Base-by-base conservation (phyloP, 2,797 vertebrate species). In the Sebastes glaucus region DNA sequence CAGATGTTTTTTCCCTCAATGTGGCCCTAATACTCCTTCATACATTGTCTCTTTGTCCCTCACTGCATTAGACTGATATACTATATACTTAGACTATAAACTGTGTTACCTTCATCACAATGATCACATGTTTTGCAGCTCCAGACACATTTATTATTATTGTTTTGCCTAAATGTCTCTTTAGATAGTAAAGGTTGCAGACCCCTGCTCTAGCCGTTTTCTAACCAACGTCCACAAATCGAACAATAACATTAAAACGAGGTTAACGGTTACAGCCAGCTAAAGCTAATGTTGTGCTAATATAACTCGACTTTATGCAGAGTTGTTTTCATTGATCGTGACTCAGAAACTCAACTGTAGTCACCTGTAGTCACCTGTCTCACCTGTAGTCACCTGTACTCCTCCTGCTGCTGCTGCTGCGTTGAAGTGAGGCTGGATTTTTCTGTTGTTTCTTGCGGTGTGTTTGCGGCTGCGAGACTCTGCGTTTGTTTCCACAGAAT, bases 381-480 rank as follows among this genome's bases (percentile, higher is more conserved):
- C 49, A 81, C 83, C 78, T 81, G 70, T 11, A 35, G 33, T 14
- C 35, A 38, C 11, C 35, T 38, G 35, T 38, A 13, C 11, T 32
- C 52, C 49, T 57, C 23, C 18, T 46, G 8, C 52, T 22, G 7
- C 49, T 23, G 13, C 25, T 52, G 66, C 30, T 57, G 33, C 32
- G 27, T 18, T 55, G 2, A 46, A 11, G 38, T 55, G 42, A 1
- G 1, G 27, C 49, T 6, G 4, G 28, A 16, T 14, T 6, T 38
- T 69, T 56, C 25, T 25, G 11, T 1, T 1, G 33, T 9, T 20
- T 28, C 11, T 30, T 0, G 7, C 20, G 30, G 22, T 69, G 60
- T 10, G 22, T 74, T 28, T 46, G 42, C 2, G 16, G 42, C 42
- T 62, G 68, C 38, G 59, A 22, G 7, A 57, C 23, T 35, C 14